A percentile compares a stretch with the other conserved stretches of the same genome.
Evolutionary conservation across 2,888 invertebrate genomes (phyloP).

Genomic region (Morinoia aosen): DNA sequence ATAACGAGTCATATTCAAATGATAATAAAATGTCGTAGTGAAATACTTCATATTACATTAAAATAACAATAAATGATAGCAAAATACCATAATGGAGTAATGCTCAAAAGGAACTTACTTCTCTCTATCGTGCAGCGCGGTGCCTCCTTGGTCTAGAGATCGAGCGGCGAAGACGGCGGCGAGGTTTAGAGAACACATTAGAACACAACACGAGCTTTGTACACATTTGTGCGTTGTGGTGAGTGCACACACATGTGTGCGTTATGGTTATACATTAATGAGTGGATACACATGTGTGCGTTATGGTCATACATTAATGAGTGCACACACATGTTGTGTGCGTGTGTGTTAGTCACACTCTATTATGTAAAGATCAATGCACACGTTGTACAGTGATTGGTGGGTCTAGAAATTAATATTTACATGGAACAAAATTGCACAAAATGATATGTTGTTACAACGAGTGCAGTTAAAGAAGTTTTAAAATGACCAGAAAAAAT

Average conservation of each 20-base stretch:
- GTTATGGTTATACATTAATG: too few species aligned
- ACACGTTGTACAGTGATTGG: background rate
- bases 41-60: too few species aligned
- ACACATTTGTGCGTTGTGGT: background rate
- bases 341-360: background rate
- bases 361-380: background rate
- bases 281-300: too few species aligned
- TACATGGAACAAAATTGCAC: background rate
- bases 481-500: too few species aligned
- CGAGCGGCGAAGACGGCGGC: background rate
- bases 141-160: slow-evolving; percentile 26
- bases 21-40: too few species aligned
- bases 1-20: too few species aligned
- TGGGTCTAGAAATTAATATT: background rate
- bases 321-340: background rate
- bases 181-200: background rate
- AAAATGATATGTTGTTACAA: too few species aligned
- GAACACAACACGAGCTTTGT: background rate
- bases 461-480: too few species aligned
- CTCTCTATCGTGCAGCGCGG: slow-evolving; percentile 38
- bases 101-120: slow-evolving; percentile 26
- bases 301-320: background rate
- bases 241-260: too few species aligned
- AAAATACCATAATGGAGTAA: background rate
- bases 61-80: too few species aligned